Evolutionary conservation across 2,113 vertebrate genomes (phyloP), one percentile per base, ranked within the genome.

Genomic region (rabbit (Oryctolagus cuniculus)): DNA sequence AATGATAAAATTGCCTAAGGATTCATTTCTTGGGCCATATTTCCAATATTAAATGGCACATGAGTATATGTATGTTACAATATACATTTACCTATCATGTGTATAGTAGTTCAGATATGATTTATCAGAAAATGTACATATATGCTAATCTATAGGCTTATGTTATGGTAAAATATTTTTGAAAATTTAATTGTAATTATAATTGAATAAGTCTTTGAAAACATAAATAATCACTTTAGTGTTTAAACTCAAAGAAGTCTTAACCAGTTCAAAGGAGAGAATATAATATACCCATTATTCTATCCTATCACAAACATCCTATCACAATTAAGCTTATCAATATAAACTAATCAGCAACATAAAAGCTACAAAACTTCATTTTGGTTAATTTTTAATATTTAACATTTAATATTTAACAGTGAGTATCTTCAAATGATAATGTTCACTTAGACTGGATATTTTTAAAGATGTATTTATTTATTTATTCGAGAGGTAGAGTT

Each of bases 171-270:
- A 97, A 98, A 98, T 95, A 87, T 95, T 94, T 97, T 93, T 91
- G 94, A 97, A 95, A 95, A 94, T 97, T 78, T 34, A 97, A 90
- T 96, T 96, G 10, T 96, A 97, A 96, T 96, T 97, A 97, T 97
- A 95, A 92, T 96, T 58, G 89, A 97, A 85, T 92, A 90, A 19
- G 63, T 96, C 79, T 93, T 95, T 96, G 92, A 96, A 98, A 97
- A 98, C 77, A 79, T 93, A 95, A 98, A 96, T 96, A 58, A 83
- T 87, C 53, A 72, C 97, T 97, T 98, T 95, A 97, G 95, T 89
- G 80, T 96, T 77, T 90, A 63, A 98, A 96, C 91, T 93, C 74
- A 93, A 96, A 97, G 75, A 77, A 36, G 63, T 96, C 91, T 97
- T 97, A 96, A 96, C 72, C 72, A 64, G 85, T 38, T 95, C 24